Percentiles rank a stretch among this genome's conserved stretches.
phyloP scores from a whole-genome alignment of 2,888 invertebrate genomes.

The Drosophila colorata region DNA sequence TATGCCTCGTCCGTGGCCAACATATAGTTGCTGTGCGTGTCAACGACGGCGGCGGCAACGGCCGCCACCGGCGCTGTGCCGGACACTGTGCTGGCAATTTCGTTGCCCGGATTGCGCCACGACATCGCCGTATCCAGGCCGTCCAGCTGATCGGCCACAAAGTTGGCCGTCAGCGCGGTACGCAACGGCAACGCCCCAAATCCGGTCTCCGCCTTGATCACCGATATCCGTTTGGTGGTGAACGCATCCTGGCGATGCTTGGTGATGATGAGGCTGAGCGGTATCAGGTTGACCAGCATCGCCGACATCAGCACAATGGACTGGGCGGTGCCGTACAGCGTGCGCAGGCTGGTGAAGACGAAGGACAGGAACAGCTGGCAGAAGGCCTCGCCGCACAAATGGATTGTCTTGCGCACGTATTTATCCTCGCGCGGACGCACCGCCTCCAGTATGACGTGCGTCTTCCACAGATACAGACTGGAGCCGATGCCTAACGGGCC shows the following conservation, averaged over 20 bases:
- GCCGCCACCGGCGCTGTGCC: constrained; percentile 55
- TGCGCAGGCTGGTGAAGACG: constrained; percentile 84
- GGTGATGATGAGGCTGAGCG: constrained; percentile 83
- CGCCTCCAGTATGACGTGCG: constrained; percentile 84
- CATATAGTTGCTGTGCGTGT: constrained; percentile 83
- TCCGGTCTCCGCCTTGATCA: constrained; percentile 81
- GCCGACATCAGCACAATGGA: constrained; percentile 84
- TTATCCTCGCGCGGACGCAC: constrained; percentile 85
- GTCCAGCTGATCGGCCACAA: constrained; percentile 82
- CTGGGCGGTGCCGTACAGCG: constrained; percentile 84
- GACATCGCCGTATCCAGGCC: constrained; percentile 78
- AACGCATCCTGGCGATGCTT: constrained; percentile 82
- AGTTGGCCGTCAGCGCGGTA: constrained; percentile 67
- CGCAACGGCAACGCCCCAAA: constrained; percentile 80
- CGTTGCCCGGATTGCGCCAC: constrained; percentile 83
- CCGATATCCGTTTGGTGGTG: constrained; percentile 83
- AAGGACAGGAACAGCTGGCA: constrained; percentile 85
- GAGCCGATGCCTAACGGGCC: constrained; percentile 82
- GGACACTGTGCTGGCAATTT: constrained; percentile 29
- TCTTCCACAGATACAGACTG: constrained; percentile 83
- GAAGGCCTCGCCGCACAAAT: constrained; percentile 84
- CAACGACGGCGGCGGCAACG: constrained; percentile 74
- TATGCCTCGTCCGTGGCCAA: constrained; percentile 83
- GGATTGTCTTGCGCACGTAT: constrained; percentile 84
- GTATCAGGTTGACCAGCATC: constrained; percentile 84